These are phyloP conservation scores for Lucilia cuprina DNA, from an alignment of 1,140 invertebrate species.

Conservation along the genomic window DNA sequence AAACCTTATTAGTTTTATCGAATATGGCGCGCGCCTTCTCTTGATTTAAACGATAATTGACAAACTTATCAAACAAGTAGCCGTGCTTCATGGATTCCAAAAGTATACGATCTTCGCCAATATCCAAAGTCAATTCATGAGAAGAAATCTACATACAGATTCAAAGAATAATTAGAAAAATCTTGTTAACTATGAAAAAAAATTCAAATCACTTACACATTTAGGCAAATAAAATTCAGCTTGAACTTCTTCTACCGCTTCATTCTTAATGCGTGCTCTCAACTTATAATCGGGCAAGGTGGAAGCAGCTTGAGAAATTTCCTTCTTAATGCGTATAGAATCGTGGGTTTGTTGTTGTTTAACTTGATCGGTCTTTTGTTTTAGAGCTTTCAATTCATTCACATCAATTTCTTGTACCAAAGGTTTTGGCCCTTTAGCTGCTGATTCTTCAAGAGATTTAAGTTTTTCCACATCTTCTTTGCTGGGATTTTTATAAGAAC, in stretches of 20 bases:
- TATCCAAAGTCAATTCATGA: conserved; percentile 70
- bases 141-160: conserved; percentile 66
- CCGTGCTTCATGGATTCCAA: conserved; percentile 68
- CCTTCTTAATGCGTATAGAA: conserved; percentile 34
- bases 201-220: conserved; percentile 47
- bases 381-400: conserved; percentile 48
- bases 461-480: conserved; percentile 50
- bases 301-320: conserved; percentile 36
- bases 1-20: conserved; percentile 64
- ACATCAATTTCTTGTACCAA: conserved; percentile 58
- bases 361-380: conserved; percentile 41
- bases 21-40: conserved; percentile 69
- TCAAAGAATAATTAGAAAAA: not conserved
- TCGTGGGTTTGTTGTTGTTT: conserved; percentile 36
- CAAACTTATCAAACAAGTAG: conserved; percentile 72
- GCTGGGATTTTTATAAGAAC: conserved; percentile 50
- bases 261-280: conserved; percentile 55
- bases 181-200: not conserved
- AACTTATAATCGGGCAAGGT: conserved; percentile 60
- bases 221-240: conserved; percentile 66
- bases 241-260: conserved; percentile 54
- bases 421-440: not conserved
- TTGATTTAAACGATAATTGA: conserved; percentile 70
- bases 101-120: conserved; percentile 77
- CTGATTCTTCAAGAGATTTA: conserved; percentile 19